These are phyloP conservation scores for Sinonovacula constricta DNA, from an alignment of 1,140 invertebrate species.

Conservation along the genomic window DNA sequence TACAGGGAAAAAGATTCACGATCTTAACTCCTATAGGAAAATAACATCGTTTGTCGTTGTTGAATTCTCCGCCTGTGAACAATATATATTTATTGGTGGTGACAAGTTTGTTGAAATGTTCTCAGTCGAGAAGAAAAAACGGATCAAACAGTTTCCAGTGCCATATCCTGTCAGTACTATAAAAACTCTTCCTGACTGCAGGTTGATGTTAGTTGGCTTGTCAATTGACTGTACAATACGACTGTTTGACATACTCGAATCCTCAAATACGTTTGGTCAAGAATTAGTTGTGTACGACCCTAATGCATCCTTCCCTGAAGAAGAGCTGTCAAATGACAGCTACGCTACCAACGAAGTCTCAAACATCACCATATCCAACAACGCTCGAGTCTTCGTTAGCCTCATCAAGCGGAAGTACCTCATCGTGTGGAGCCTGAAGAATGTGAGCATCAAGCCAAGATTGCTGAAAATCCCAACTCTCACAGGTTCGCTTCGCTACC, in stretches of 20 bases:
- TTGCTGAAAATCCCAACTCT: constrained; percentile 23
- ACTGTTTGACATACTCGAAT: constrained; percentile 36
- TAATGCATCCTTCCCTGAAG: constrained; percentile 25
- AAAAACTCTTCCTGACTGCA: constrained; percentile 20
- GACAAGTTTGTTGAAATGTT: constrained; percentile 28
- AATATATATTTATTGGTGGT: constrained; percentile 39
- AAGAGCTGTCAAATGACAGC: constrained; percentile 27
- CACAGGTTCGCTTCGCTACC: constrained; percentile 21
- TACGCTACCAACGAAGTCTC: constrained; percentile 48
- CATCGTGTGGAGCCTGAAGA: constrained; percentile 47
- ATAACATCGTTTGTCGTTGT: constrained; percentile 10
- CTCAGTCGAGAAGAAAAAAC: constrained; percentile 15
- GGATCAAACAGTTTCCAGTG: constrained; percentile 26
- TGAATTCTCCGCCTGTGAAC: constrained; percentile 26
- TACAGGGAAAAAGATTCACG: constrained; percentile 35
- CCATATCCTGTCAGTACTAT: constrained; percentile 21
- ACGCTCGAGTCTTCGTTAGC: constrained; percentile 37
- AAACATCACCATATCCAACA: constrained; percentile 23
- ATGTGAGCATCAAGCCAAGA: constrained; percentile 44
- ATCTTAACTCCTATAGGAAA: constrained; percentile 42
- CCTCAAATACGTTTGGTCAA: constrained; percentile 31
- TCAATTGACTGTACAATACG: constrained; percentile 31
- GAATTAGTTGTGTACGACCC: constrained; percentile 31
- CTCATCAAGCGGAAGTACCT: constrained; percentile 44
- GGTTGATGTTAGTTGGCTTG: constrained; percentile 30